phyloP scores from a whole-genome alignment of 2,797 vertebrate species.

The Pteropus rufus region DNA sequence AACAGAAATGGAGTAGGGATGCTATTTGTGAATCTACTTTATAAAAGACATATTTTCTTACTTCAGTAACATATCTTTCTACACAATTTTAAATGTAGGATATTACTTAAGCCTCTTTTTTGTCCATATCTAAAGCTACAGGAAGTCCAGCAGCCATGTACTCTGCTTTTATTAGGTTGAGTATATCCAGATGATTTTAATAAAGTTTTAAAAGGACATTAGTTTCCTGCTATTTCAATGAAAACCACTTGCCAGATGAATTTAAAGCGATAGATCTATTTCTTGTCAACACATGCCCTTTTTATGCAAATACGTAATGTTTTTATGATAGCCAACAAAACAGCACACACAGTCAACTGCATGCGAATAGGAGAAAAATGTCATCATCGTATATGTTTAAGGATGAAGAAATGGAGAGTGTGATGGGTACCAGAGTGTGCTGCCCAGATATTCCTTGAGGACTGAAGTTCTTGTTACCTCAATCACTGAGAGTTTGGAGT shows the following conservation, averaged over 20 bases:
- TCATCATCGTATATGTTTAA: background rate
- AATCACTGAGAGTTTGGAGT: background rate
- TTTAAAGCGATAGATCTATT: constrained; percentile 80
- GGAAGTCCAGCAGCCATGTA: constrained; percentile 78
- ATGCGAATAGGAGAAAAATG: background rate
- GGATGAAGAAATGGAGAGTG: background rate
- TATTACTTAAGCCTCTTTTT: constrained; percentile 70
- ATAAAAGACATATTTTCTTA: background rate
- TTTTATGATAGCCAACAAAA: constrained; percentile 50
- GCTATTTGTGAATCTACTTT: background rate
- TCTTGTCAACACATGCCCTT: constrained; percentile 73
- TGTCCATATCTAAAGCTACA: constrained; percentile 67
- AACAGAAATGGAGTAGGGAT: background rate
- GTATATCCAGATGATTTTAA: constrained; percentile 84
- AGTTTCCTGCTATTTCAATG: constrained; percentile 81
- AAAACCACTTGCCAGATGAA: constrained; percentile 79
- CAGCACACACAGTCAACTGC: background rate
- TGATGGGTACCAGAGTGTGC: background rate
- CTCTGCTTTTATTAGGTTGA: constrained; percentile 78
- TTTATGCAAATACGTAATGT: constrained; percentile 72
- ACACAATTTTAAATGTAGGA: constrained; percentile 38
- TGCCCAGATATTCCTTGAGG: background rate
- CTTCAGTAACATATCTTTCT: background rate
- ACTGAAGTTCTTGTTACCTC: background rate
- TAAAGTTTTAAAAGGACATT: constrained; percentile 77